phyloP scores from a whole-genome alignment of 2,797 vertebrate species.

The Gastrophryne carolinensis region DNA sequence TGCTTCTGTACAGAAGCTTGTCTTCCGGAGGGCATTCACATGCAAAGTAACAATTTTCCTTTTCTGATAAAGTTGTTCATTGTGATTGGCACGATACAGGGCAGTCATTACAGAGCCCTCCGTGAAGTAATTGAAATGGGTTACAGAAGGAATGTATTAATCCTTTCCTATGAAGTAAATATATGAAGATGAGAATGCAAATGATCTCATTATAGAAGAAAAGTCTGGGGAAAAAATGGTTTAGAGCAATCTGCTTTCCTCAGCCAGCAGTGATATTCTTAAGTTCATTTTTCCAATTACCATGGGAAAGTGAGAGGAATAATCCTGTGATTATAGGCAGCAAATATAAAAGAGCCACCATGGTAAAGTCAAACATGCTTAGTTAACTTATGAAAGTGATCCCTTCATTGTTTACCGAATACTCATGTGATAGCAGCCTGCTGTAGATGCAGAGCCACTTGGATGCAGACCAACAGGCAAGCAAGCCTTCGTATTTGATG shows the following conservation, averaged over 20 bases:
- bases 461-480: too few species aligned
- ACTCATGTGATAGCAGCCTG: too few species aligned
- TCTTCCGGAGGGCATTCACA: neutral
- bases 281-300: neutral
- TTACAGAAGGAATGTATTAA: neutral
- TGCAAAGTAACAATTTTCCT: neutral
- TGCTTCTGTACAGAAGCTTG: neutral
- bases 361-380: too few species aligned
- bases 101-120: neutral
- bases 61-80: neutral
- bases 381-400: too few species aligned
- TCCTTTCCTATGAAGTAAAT: neutral
- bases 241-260: neutral
- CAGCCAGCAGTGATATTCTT: neutral
- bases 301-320: neutral
- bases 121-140: neutral
- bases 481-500: too few species aligned
- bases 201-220: neutral
- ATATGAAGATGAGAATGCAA: neutral
- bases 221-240: neutral
- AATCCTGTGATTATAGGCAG: neutral
- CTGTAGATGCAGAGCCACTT: too few species aligned
- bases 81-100: neutral
- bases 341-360: too few species aligned
- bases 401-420: too few species aligned